A percentile compares a stretch with the other conserved stretches of the same genome.
Conservation (phyloP, 2,888 invertebrate genomes). For the Lumbricus terrestris region DNA sequence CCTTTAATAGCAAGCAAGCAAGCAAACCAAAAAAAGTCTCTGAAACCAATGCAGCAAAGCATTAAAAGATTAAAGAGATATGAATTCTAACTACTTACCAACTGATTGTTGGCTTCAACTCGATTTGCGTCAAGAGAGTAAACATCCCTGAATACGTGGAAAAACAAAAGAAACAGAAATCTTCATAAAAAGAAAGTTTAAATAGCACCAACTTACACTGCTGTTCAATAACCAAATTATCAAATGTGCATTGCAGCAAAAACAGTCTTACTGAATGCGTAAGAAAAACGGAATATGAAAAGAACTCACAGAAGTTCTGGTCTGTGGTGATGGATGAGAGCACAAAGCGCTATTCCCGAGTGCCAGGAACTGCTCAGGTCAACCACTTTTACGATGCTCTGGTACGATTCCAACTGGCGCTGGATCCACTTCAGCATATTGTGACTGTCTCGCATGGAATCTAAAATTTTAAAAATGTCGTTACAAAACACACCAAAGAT, state of each 20-base stretch:
- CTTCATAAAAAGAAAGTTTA: neutral
- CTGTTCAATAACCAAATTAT: neutral
- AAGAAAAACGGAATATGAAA: neutral
- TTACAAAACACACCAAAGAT: neutral
- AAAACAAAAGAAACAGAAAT: neutral
- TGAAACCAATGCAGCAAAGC: no score
- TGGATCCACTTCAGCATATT: constrained; percentile 77
- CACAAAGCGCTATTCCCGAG: constrained; percentile 70
- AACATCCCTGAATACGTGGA: constrained; percentile 68
- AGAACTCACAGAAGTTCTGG: constrained; percentile 71
- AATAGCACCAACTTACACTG: neutral
- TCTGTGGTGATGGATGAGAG: constrained; percentile 79
- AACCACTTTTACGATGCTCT: constrained; percentile 62
- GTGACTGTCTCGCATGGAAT: constrained; percentile 64
- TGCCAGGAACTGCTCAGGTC: constrained; percentile 73
- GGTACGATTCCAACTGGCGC: constrained; percentile 70
- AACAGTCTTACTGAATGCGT: neutral
- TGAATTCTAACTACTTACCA: constrained; percentile 51
- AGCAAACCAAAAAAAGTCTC: no score
- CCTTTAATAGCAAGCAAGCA: no score
- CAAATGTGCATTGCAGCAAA: neutral
- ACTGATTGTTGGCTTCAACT: constrained; percentile 71
- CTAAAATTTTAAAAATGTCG: constrained; percentile 56
- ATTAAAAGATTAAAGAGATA: neutral
- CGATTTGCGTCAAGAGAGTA: constrained; percentile 69